Conservation (phyloP, 2,113 vertebrate genomes). For the Zosterops hypoxanthus region DNA sequence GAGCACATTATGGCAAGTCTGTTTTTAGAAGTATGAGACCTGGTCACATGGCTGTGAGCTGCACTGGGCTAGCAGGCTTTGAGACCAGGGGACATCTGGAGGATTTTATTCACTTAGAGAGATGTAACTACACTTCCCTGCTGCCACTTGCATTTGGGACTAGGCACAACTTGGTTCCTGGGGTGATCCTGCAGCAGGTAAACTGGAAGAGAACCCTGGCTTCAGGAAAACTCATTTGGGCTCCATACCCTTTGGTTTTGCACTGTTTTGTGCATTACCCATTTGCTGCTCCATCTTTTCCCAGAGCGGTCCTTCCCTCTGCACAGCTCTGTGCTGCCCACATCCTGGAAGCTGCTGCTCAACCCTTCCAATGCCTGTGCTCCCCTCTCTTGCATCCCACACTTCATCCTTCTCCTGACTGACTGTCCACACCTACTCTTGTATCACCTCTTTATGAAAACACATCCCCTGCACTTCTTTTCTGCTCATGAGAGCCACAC, state of each 20-base stretch:
- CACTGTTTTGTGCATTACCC: neutral
- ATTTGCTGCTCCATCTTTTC: neutral
- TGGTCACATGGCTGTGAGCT: neutral
- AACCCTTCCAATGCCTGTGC: neutral
- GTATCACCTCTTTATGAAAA: constrained; percentile 23
- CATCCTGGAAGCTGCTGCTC: neutral
- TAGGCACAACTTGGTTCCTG: neutral
- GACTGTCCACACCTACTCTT: constrained; percentile 2
- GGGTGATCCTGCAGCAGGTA: neutral
- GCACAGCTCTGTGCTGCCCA: neutral
- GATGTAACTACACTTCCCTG: neutral
- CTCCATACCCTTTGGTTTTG: neutral
- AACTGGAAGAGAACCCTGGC: neutral
- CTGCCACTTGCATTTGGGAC: rapidly evolving
- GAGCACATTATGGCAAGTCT: neutral
- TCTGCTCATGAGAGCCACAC: neutral
- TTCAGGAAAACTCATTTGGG: neutral
- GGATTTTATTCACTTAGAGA: neutral
- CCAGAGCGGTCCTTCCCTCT: neutral
- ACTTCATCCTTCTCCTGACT: neutral
- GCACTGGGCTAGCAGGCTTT: neutral
- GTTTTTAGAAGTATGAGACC: neutral
- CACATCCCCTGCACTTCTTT: neutral
- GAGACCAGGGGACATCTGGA: neutral
- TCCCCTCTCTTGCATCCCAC: neutral